phyloP scores from a whole-genome alignment of 2,113 vertebrate genomes.

The Garra rufa region DNA sequence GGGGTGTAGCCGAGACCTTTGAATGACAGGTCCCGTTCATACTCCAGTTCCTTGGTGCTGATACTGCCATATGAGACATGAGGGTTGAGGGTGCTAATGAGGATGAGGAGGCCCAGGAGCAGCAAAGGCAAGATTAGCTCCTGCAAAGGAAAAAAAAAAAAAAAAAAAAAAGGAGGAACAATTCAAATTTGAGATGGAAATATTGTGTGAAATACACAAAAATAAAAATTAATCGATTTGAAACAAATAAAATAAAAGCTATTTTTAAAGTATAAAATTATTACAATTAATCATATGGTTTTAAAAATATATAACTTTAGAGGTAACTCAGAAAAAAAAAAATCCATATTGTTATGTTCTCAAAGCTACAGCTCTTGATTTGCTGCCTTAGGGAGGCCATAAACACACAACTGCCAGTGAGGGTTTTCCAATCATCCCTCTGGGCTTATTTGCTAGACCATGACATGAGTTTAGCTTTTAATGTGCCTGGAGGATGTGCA shows the following conservation, averaged over 20 bases:
- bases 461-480: slow-evolving; percentile 12
- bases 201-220: too few species aligned
- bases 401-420: not conserved
- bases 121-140: slow-evolving; percentile 74
- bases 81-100: slow-evolving; percentile 78
- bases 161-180: not conserved
- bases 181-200: not conserved
- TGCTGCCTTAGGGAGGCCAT: not conserved
- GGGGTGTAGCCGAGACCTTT: slow-evolving; percentile 78
- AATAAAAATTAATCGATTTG: too few species aligned
- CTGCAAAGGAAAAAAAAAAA: slow-evolving; percentile 70
- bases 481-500: not conserved
- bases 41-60: slow-evolving; percentile 71
- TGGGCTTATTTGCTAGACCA: slow-evolving; percentile 20
- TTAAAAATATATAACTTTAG: too few species aligned
- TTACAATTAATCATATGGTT: too few species aligned
- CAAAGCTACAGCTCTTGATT: not conserved
- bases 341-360: not conserved
- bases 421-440: slow-evolving; percentile 15
- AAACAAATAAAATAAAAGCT: too few species aligned
- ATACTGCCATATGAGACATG: slow-evolving; percentile 74
- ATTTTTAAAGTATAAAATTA: too few species aligned
- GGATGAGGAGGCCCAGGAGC: slow-evolving; percentile 75
- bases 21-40: slow-evolving; percentile 51
- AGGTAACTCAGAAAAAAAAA: not conserved